These are phyloP conservation scores for Mycalesis mineus DNA, from an alignment of 2,888 invertebrate species.

Conservation along the genomic window DNA sequence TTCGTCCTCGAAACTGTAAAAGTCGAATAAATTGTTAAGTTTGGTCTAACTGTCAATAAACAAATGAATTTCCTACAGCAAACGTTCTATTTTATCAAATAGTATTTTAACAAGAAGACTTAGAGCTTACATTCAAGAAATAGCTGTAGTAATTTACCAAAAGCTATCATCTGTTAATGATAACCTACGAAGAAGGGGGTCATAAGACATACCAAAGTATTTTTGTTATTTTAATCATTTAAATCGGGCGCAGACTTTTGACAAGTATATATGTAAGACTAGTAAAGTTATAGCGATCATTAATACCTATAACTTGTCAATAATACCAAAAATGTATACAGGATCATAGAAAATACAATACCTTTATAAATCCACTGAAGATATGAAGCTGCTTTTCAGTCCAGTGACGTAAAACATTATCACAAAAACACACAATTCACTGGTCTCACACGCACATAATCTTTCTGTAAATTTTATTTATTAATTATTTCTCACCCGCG, in stretches of 20 bases:
- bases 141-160: constrained; percentile 34
- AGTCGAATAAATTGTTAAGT: constrained; percentile 1
- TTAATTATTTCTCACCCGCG: constrained; percentile 74
- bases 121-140: not conserved
- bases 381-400: constrained; percentile 63
- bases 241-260: not conserved
- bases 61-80: not conserved
- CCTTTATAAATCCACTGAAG: constrained; percentile 68
- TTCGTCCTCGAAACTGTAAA: not conserved
- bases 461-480: constrained; percentile 57
- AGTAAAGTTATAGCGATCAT: not conserved
- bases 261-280: not conserved
- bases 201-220: constrained; percentile 11
- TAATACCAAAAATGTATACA: constrained; percentile 47
- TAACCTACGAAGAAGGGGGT: constrained; percentile 46
- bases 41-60: constrained; percentile 9
- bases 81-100: not conserved
- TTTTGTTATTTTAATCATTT: not conserved
- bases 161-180: constrained; percentile 61
- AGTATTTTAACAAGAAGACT: not conserved
- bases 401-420: constrained; percentile 68
- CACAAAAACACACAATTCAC: constrained; percentile 69
- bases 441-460: constrained; percentile 67
- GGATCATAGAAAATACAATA: constrained; percentile 70
- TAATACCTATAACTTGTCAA: constrained; percentile 25